A percentile compares a stretch with the other conserved stretches of the same genome.
These are phyloP conservation scores for Zoanthus solanderi DNA, from an alignment of 92 coral and sea anemone species.

Conservation along the genomic window DNA sequence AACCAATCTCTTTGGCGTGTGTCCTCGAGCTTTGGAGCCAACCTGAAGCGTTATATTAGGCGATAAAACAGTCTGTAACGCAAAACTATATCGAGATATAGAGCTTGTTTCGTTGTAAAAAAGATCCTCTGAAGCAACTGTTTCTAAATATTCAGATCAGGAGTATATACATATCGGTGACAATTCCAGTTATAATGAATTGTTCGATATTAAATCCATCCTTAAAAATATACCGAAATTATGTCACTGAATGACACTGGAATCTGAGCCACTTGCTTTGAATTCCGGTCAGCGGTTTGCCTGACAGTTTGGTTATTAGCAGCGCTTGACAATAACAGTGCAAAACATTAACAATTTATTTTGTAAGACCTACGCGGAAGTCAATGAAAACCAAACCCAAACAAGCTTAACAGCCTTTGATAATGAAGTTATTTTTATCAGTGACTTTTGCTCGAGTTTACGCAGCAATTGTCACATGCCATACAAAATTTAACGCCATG, in stretches of 20 bases:
- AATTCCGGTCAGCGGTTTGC: slow-evolving; percentile 43
- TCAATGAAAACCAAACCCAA: no score
- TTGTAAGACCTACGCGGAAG: no score
- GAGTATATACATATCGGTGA: background rate
- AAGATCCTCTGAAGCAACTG: background rate
- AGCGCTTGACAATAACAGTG: background rate
- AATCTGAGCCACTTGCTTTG: slow-evolving; percentile 17
- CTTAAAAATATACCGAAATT: background rate
- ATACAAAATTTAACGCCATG: background rate
- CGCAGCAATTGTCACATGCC: background rate
- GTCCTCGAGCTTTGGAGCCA: background rate
- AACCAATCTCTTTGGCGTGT: slow-evolving; percentile 1
- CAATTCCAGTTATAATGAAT: background rate
- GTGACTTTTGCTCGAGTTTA: no score
- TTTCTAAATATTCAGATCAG: background rate
- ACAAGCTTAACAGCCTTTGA: no score
- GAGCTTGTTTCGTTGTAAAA: background rate
- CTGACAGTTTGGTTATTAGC: background rate
- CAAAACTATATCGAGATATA: background rate
- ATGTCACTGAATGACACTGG: slow-evolving; percentile 1
- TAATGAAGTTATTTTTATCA: no score
- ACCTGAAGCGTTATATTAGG: slow-evolving; percentile 19
- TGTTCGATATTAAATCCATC: background rate
- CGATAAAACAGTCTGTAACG: background rate
- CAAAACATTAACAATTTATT: background rate